Evolutionary conservation across 2,888 invertebrate genomes (phyloP), one percentile per base, ranked within the genome.

Genomic region (Isoperla grammatica): DNA sequence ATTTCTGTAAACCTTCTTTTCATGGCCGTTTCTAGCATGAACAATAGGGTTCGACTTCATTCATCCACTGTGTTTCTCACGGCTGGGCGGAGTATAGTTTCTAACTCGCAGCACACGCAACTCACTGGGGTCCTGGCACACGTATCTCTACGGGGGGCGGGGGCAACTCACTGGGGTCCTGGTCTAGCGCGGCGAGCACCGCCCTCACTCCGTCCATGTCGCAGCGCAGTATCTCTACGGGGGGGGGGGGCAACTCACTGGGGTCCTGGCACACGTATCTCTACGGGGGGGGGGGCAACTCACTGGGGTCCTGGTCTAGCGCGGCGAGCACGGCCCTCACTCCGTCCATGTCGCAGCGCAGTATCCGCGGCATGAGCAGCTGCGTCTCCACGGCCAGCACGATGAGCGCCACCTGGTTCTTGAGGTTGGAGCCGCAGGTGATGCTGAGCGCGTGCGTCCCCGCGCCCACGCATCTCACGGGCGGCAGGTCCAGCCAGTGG

Each of bases 311-410:
- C 65, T 83, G 81, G 72, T 94, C 92, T 43, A 95, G 74, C 67
- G 87, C 87, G 49, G 83, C 81, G 50, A 96, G 77, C 23, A 93
- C 78, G 68, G 87, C 85, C 61, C 89, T 84, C 1, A 95, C 88
- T 12, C 90, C 92, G 61, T 95, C 95, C 11, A 91, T 80, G 75
- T 99, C 97, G 74, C 95, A 95, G 60, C 94, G 83, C 56, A 98
- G 78, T 65, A 99, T 90, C 67, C 91, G 87, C 1, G 95, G 93
- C 87, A 97, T 90, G 68, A 99, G 79, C 11, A 88, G 77, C 70
- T 92, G 92, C 48, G 86, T 85, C 70, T 94, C 91, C 22, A 93
- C 83, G 15, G 90, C 89, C 67, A 95, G 76, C 43, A 92, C 89
- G 54, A 93, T 85, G 54, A 95, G 83, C 9, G 93, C 93, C 19